Evolutionary conservation across 37 sponge, comb jelly and placozoan species (phyloP), one percentile per base, ranked within the genome.

Genomic region (Haliclona indistincta): DNA sequence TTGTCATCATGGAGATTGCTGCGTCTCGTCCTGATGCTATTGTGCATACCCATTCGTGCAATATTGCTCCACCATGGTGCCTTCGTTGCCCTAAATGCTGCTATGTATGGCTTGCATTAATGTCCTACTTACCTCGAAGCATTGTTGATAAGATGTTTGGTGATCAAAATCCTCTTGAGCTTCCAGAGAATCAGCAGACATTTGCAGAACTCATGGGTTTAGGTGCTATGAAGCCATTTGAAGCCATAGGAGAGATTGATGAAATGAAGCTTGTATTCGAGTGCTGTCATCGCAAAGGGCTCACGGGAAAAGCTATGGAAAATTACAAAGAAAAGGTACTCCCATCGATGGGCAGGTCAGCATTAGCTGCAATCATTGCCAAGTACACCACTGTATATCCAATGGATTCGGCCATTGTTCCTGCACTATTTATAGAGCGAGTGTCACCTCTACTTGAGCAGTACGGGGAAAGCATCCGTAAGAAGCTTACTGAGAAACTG

Each of bases 41-140:
- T 3, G 19, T 44, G 3, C n/a, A 19, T 43, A 43, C 65, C 35
- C 76, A 75, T 20, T 63, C 76, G 1, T 75, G 76, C 37, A 75
- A 75, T 30, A 2, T 73, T 38, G 2, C 41, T 2, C 13, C 22
- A 32, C 60, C 74, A 22, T 73, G 74, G 74, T 73, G 74, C 43
- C 55, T 58, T 58, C 74, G 74, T 28, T 73, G 74, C 25, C 53
- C 71, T 32, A 70, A 70, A 54, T 70, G 71, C 54, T 71, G 71
- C 71, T 71, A 71, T 71, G 74, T 73, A 26, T 73, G 74, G 74
- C 64, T 76, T 25, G 32, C 29, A n/a, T 76, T 76, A 36, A 28
- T 34, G 38, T 44, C 76, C 33, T 76, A 63, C 51, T 29, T 76
- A 7, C 76, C 76, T 15, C 32, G 52, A 2, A 19, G 45, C 23